Evolutionary conservation across 1,140 invertebrate species (phyloP), one percentile per base, ranked within the genome.

Genomic region (Drosophila sechellia): DNA sequence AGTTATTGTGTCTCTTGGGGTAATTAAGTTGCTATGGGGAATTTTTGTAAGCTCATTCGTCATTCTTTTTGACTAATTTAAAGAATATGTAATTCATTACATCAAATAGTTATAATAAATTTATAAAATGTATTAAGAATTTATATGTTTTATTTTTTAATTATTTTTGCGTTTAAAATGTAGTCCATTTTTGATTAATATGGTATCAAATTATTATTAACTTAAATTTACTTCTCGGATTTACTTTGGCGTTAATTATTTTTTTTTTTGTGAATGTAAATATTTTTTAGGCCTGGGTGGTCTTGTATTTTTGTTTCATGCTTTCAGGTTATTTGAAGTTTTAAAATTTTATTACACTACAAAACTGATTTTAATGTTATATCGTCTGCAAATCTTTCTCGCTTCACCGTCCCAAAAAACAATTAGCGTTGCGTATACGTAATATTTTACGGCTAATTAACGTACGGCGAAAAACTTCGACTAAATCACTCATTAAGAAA

Each of bases 361-460:
- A 55, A 17, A 42, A 49, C 25, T 11, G 37, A 34, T 34, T 25
- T 25, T 15, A 17, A 11, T 17, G n/a, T 17, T 20, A 25, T 35
- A 13, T 54, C 53, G 34, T 20, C 63, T 12, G 31, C 58, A 63
- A 43, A 58, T 64, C n/a, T 50, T 45, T 17, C 27, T 48, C 46
- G 12, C 59, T 34, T 42, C 20, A 4, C 34, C 37, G 22, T 46
- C 49, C 17, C n/a, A 40, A 54, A 72, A 70, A 70, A 68, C 63
- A 69, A 70, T 70, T 75, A 75, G 60, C 50, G 25, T 20, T 55
- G 53, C 74, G 79, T 83, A 83, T 83, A 83, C 79, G 70, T 83
- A 81, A 83, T 72, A 70, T 78, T 66, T 75, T 39, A 61, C 37
- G 48, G 45, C 55, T 61, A 78, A 70, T 69, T 65, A 56, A 50